A percentile compares a stretch with the other conserved stretches of the same genome.
Evolutionary conservation across 2,888 invertebrate species (phyloP).

Genomic region (Cordilura impudica): DNA sequence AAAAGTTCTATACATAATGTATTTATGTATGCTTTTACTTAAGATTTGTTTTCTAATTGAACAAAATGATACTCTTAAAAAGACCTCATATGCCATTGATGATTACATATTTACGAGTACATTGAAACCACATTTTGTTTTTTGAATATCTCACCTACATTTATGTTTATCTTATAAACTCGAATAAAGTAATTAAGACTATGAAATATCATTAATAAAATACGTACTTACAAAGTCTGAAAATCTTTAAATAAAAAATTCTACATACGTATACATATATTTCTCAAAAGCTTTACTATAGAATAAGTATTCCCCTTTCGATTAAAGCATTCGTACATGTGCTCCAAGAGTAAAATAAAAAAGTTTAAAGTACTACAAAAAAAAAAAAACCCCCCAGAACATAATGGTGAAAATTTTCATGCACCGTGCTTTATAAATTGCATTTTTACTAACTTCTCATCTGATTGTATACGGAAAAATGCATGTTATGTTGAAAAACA

Average conservation of each 20-base stretch:
- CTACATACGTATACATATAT: neutral
- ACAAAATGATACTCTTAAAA: conserved; percentile 22
- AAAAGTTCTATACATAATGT: neutral
- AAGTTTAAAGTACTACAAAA: too few species aligned
- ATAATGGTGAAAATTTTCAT: conserved; percentile 35
- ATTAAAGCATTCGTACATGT: too few species aligned
- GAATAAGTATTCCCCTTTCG: neutral
- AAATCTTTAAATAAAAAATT: conserved; percentile 7
- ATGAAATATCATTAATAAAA: neutral
- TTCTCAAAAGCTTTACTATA: neutral
- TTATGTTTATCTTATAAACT: conserved; percentile 1
- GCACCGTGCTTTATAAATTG: conserved; percentile 35
- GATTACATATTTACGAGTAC: neutral
- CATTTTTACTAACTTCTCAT: conserved; percentile 11
- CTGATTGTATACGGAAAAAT: neutral
- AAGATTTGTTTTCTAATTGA: neutral
- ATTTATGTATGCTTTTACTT: too few species aligned
- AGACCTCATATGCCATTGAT: neutral
- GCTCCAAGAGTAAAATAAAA: too few species aligned
- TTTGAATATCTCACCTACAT: neutral
- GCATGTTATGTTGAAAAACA: neutral
- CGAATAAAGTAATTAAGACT: neutral
- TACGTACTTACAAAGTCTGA: neutral
- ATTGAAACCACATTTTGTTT: conserved; percentile 1
- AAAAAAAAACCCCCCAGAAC: too few species aligned